Conservation (phyloP, 2,797 vertebrate species). For the Yasuhikotakia modesta region DNA sequence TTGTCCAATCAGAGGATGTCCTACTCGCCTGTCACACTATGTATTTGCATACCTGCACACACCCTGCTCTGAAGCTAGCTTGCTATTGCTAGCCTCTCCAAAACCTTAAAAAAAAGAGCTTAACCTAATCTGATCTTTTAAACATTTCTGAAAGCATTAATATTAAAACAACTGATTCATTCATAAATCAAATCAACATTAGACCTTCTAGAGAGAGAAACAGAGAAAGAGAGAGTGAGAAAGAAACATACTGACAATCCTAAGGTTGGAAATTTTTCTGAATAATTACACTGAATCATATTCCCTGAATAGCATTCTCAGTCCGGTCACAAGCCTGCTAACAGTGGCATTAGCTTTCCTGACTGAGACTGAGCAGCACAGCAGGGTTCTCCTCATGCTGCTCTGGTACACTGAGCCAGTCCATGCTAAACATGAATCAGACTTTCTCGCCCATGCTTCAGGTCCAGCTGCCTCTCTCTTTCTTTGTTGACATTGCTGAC, state of each 20-base stretch:
- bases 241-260: too few species aligned
- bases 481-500: slow-evolving; percentile 22
- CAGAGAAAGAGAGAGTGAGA: too few species aligned
- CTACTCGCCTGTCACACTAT: too few species aligned
- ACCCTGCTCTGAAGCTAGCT: too few species aligned
- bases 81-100: too few species aligned
- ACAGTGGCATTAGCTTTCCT: slow-evolving; percentile 13
- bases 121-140: too few species aligned
- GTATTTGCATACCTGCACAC: too few species aligned
- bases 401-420: slow-evolving; percentile 26
- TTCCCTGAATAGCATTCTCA: not conserved
- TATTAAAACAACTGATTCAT: not conserved
- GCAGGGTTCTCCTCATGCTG: slow-evolving; percentile 34
- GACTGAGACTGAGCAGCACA: slow-evolving; percentile 26
- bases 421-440: slow-evolving; percentile 36
- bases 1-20: too few species aligned
- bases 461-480: slow-evolving; percentile 12
- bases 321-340: slow-evolving; percentile 1
- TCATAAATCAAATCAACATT: not conserved
- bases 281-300: not conserved
- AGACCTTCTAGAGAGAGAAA: not conserved
- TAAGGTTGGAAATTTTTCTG: not conserved
- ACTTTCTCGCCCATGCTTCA: slow-evolving; percentile 19
- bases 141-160: too few species aligned
- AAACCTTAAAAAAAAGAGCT: too few species aligned